Conservation (phyloP, 1,140 invertebrate species). For the Arion vulgaris region DNA sequence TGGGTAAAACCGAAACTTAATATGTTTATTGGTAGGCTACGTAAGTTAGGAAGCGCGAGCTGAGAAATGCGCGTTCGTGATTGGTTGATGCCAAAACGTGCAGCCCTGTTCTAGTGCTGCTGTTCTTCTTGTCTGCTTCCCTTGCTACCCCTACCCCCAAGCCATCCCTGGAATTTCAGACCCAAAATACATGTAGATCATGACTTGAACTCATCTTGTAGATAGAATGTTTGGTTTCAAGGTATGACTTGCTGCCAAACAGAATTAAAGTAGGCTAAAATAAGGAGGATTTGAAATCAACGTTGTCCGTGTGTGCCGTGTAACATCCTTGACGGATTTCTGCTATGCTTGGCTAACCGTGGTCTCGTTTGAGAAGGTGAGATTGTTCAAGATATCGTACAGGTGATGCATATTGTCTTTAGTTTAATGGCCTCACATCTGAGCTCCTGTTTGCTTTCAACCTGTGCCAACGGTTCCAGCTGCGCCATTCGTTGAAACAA, state of each 20-base stretch:
- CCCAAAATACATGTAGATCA: conserved; percentile 35
- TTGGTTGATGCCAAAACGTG: conserved; percentile 34
- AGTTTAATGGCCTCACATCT: not conserved
- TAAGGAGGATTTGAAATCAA: conserved; percentile 7
- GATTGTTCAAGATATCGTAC: not conserved
- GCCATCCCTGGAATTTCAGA: conserved; percentile 39
- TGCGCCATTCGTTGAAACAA: conserved; percentile 27
- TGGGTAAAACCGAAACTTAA: conserved; percentile 31
- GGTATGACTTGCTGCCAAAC: conserved; percentile 32
- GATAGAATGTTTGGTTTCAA: conserved; percentile 39
- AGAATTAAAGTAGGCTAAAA: conserved; percentile 19
- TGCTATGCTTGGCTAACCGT: not conserved
- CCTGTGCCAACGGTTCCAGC: conserved; percentile 10
- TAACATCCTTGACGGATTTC: not conserved
- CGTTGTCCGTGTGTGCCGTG: not conserved
- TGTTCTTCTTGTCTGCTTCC: not conserved
- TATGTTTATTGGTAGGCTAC: conserved; percentile 31
- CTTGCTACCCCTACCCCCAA: conserved; percentile 15
- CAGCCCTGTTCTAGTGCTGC: conserved; percentile 23
- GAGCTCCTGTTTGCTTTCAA: not conserved
- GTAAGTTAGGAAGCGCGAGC: conserved; percentile 3
- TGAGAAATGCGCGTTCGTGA: conserved; percentile 1
- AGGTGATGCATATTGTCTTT: not conserved
- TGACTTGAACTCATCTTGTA: conserved; percentile 37
- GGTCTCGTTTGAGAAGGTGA: not conserved